Conservation (phyloP, 1,140 invertebrate genomes). For the Eriosoma lanigerum region DNA sequence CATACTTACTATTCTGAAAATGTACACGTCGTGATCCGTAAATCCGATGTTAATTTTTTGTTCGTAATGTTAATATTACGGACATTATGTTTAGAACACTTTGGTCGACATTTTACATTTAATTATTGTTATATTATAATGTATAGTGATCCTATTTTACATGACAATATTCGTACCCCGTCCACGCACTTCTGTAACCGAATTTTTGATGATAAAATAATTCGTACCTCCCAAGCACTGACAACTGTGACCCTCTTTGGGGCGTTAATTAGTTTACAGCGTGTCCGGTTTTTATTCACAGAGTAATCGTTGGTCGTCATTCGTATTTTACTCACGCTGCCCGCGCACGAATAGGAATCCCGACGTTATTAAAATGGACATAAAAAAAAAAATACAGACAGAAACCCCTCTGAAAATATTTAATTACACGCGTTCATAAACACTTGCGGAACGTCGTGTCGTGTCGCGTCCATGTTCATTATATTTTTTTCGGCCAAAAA, state of each 20-base stretch:
- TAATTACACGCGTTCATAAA: slow-evolving; percentile 43
- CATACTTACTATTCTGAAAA: no score
- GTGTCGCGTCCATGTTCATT: neutral
- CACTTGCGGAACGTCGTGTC: slow-evolving; percentile 18
- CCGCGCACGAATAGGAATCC: neutral
- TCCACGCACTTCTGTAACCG: no score
- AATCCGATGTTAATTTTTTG: no score
- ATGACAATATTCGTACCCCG: no score
- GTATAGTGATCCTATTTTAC: no score
- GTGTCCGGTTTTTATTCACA: neutral
- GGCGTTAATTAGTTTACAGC: neutral
- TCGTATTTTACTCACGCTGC: neutral
- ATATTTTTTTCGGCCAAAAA: slow-evolving; percentile 4
- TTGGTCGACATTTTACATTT: no score
- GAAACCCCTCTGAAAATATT: slow-evolving; percentile 35
- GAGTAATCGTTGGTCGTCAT: no score
- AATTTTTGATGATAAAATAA: no score
- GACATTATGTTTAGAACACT: no score
- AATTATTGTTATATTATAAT: no score
- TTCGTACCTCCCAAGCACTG: neutral
- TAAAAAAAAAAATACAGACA: neutral
- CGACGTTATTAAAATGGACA: slow-evolving; percentile 4
- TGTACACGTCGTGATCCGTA: no score
- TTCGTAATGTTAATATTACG: no score
- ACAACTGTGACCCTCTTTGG: neutral